Evolutionary conservation across 1,140 invertebrate species (phyloP), one percentile per base, ranked within the genome.

Genomic region (Marisa cornuarietis): DNA sequence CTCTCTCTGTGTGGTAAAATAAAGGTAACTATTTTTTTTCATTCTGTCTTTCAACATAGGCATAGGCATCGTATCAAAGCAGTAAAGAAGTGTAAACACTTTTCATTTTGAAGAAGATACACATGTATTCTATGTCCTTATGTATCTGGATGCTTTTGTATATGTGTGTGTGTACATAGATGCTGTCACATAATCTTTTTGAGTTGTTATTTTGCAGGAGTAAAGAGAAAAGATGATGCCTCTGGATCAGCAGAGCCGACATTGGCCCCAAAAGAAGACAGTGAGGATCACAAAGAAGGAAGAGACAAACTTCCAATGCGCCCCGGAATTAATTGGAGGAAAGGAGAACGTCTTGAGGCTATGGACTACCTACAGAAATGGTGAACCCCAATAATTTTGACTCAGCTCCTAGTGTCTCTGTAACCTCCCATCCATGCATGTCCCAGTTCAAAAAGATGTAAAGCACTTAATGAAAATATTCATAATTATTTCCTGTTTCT

Each of bases 341-440:
- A 87, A 52, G 88, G 88, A 18, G 88, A 88, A 66, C 81, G 82
- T 58, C 76, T 91, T 0, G 90, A 91, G 71, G 90, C 90, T 3
- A 90, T 88, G 88, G 90, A 91, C 78, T 90, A 85, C 77, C 83
- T 87, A 49, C 72, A 85, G 52, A 88, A 87, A 74, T 91, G 90
- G 90, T 90, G 75, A 79, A 65, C 31, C 71, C 24, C 31, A 63
- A 31, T 63, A 71, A 65, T 58, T 58, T 14, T 58, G 54, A 11
- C 4, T 58, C 9, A 58, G 31, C 31, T 42, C 3, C 31, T 42
- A 42, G 31, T 6, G 6, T 42, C 31, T 42, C 31, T 42, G 31
- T 42, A 42, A 42, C 31, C 31, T 42, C 6, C 31, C 31, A 42
- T 42, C 31, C 31, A 42, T 6, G 3, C 31, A 42, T 42, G 31